Conservation (phyloP, 2,888 invertebrate species). For the Orchesella flavescens region DNA sequence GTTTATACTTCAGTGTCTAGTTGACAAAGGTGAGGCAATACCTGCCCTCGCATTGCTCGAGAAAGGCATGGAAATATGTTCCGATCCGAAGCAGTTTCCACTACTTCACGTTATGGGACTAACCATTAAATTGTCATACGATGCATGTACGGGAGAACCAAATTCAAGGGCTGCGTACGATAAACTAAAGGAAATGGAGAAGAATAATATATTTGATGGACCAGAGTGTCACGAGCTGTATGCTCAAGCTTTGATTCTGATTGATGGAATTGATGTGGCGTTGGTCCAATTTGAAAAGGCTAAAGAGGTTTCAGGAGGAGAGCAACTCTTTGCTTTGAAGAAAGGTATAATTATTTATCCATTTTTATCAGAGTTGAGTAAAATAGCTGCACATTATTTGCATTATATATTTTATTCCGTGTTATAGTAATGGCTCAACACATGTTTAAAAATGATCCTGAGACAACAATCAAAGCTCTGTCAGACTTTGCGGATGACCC, state of each 20-base stretch:
- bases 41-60: slow-evolving; percentile 53
- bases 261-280: neutral
- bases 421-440: slow-evolving; percentile 32
- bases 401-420: no score
- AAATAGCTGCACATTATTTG: no score
- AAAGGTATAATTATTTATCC: neutral
- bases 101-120: slow-evolving; percentile 45
- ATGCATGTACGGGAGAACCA: neutral
- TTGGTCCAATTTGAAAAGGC: slow-evolving; percentile 30
- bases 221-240: slow-evolving; percentile 62
- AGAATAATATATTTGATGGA: slow-evolving; percentile 41
- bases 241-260: slow-evolving; percentile 44
- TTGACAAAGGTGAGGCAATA: slow-evolving; percentile 38
- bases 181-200: slow-evolving; percentile 38
- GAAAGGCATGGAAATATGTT: slow-evolving; percentile 35
- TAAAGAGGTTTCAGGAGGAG: slow-evolving; percentile 11
- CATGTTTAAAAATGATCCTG: neutral
- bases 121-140: slow-evolving; percentile 16
- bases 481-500: slow-evolving; percentile 32
- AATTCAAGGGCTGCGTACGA: neutral
- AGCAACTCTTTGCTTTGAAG: slow-evolving; percentile 34
- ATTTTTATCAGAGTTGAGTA: no score
- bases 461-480: slow-evolving; percentile 13
- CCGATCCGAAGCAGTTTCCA: slow-evolving; percentile 26
- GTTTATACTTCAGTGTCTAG: slow-evolving; percentile 34